These are phyloP conservation scores for Hypotaenidia okinawae DNA, from an alignment of 2,797 vertebrate genomes.

Conservation along the genomic window DNA sequence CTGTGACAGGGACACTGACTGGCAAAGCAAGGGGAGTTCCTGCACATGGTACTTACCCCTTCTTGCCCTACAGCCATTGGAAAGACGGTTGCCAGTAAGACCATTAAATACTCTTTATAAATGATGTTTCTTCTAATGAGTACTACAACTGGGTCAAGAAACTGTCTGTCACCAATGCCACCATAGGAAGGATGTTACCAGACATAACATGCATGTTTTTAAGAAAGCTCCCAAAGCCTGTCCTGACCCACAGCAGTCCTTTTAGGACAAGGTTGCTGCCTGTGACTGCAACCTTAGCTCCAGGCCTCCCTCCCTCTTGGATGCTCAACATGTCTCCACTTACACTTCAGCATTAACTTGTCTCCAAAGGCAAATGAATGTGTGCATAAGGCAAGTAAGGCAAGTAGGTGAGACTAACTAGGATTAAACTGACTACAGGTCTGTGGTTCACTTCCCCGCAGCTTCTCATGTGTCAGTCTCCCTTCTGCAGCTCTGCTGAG, in stretches of 20 bases:
- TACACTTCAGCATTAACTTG: background rate
- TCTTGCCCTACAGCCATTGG: background rate
- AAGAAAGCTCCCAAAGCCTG: background rate
- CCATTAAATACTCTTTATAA: background rate
- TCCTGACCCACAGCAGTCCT: background rate
- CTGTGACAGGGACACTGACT: background rate
- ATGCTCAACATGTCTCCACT: background rate
- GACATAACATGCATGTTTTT: fast-evolving
- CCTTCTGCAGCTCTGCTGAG: conserved; percentile 67
- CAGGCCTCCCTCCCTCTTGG: background rate
- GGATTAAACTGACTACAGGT: conserved; percentile 65
- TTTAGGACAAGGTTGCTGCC: background rate
- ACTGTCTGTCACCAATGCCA: background rate
- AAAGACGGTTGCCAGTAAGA: background rate
- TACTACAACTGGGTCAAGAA: background rate
- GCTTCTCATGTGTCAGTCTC: conserved; percentile 65
- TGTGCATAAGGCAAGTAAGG: conserved; percentile 55
- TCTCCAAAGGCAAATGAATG: conserved; percentile 62
- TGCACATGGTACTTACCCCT: background rate
- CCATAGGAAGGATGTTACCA: background rate
- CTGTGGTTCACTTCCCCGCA: conserved; percentile 66
- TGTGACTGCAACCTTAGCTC: background rate
- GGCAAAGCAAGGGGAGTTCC: background rate
- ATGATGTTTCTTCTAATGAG: background rate
- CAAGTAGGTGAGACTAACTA: conserved; percentile 44